Evolutionary conservation across 2,797 vertebrate species (phyloP).

Genomic region (Phataginus tetradactyla): DNA sequence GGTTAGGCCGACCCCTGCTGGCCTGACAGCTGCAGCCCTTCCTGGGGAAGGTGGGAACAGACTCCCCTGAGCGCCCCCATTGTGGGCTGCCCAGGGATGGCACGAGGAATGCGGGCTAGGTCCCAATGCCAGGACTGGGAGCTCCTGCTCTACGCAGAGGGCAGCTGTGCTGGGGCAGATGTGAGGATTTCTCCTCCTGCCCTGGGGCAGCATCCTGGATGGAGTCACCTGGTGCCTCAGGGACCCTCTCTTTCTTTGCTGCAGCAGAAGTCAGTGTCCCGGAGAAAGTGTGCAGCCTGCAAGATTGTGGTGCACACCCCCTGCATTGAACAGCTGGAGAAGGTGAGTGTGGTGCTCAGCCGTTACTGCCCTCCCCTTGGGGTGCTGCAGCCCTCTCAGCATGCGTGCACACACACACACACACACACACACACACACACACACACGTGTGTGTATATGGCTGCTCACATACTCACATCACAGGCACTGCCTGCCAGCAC

Average conservation of each 20-base stretch:
- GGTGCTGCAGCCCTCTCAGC: background rate
- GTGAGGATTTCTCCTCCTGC: background rate
- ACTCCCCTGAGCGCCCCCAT: background rate
- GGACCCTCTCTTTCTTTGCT: slow-evolving; percentile 40
- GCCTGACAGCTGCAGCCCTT: background rate
- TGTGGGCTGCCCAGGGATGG: background rate
- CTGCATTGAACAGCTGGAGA: slow-evolving; percentile 96
- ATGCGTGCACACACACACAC: too few species aligned
- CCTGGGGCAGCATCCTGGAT: background rate
- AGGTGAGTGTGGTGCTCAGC: slow-evolving; percentile 87
- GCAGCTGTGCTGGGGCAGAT: background rate
- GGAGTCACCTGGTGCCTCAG: slow-evolving; percentile 33
- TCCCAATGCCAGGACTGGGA: background rate
- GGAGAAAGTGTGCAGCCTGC: slow-evolving; percentile 96
- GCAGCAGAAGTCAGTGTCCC: slow-evolving; percentile 94
- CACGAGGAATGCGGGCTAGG: background rate
- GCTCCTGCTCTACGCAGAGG: background rate
- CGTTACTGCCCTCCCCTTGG: background rate
- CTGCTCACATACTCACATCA: rapidly evolving
- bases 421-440: too few species aligned
- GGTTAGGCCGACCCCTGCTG: background rate
- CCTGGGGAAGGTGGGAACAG: background rate
- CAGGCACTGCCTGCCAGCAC: rapidly evolving
- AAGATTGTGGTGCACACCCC: slow-evolving; percentile 95
- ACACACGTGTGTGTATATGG: rapidly evolving